Conservation (phyloP, 2,797 vertebrate genomes). For the Sciurus carolinensis region DNA sequence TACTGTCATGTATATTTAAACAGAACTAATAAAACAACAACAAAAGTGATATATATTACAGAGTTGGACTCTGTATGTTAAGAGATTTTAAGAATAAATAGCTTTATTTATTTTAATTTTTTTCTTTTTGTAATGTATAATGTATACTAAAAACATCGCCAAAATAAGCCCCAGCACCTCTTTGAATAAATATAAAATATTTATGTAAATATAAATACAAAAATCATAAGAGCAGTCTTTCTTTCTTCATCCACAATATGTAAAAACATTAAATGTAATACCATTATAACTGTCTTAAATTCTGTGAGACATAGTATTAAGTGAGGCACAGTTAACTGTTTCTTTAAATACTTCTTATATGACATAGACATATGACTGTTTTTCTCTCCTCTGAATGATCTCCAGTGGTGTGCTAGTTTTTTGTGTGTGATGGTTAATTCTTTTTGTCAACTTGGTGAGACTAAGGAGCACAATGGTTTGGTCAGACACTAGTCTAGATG, state of each 20-base stretch:
- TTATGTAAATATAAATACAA: background rate
- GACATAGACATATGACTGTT: background rate
- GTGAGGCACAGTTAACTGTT: background rate
- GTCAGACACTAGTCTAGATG: background rate
- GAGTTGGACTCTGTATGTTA: background rate
- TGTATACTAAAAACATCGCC: background rate
- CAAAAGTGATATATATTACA: background rate
- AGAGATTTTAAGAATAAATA: slow-evolving; percentile 58
- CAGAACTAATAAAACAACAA: too few species aligned
- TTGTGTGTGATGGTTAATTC: background rate
- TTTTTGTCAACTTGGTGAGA: background rate
- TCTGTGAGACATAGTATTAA: background rate
- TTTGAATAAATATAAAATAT: slow-evolving; percentile 36
- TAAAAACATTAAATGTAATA: background rate
- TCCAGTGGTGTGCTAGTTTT: background rate
- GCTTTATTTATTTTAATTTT: background rate
- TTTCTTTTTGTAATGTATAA: slow-evolving; percentile 9
- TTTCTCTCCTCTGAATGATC: background rate
- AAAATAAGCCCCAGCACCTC: background rate
- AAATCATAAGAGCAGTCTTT: background rate
- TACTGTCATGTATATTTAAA: too few species aligned
- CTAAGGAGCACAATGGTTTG: background rate
- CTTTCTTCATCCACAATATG: background rate
- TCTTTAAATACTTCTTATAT: background rate
- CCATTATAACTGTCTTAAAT: background rate